Percentiles rank a stretch among this genome's conserved stretches.
Evolutionary conservation across 2,888 invertebrate species (phyloP).

Genomic region (Cataglyphis cursor): DNA sequence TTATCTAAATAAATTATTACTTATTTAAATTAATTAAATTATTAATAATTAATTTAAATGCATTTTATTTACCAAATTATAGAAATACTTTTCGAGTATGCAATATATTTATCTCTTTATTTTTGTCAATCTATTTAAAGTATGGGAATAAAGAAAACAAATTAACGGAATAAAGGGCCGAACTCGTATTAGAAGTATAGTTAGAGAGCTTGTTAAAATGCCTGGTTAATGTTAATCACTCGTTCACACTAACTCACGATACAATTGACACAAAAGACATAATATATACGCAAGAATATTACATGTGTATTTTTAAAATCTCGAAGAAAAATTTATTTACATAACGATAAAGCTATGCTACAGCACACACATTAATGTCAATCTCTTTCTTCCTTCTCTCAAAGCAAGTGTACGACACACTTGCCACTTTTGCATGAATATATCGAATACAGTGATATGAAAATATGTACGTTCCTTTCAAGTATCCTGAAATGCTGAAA

Average conservation of each 20-base stretch:
- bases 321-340: slow-evolving; percentile 41
- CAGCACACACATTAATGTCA: slow-evolving; percentile 60
- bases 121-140: neutral
- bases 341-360: slow-evolving; percentile 57
- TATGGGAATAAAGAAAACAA: neutral
- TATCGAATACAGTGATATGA: slow-evolving; percentile 16
- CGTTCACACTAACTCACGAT: slow-evolving; percentile 63
- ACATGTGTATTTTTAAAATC: slow-evolving; percentile 24
- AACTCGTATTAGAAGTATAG: slow-evolving; percentile 67
- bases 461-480: slow-evolving; percentile 16
- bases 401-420: slow-evolving; percentile 42
- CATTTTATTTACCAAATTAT: neutral
- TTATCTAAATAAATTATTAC: slow-evolving; percentile 18
- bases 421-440: slow-evolving; percentile 41
- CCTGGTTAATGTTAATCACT: slow-evolving; percentile 69
- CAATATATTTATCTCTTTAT: neutral
- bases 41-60: neutral
- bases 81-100: neutral
- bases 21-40: neutral
- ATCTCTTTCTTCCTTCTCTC: slow-evolving; percentile 73
- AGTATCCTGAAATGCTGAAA: slow-evolving; percentile 22
- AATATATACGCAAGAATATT: slow-evolving; percentile 13
- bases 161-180: slow-evolving; percentile 33
- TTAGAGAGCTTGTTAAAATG: slow-evolving; percentile 71
- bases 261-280: slow-evolving; percentile 50